These are phyloP conservation scores for Pocillopora verrucosa DNA, from an alignment of 64 coral and sea anemone genomes.

Conservation along the genomic window DNA sequence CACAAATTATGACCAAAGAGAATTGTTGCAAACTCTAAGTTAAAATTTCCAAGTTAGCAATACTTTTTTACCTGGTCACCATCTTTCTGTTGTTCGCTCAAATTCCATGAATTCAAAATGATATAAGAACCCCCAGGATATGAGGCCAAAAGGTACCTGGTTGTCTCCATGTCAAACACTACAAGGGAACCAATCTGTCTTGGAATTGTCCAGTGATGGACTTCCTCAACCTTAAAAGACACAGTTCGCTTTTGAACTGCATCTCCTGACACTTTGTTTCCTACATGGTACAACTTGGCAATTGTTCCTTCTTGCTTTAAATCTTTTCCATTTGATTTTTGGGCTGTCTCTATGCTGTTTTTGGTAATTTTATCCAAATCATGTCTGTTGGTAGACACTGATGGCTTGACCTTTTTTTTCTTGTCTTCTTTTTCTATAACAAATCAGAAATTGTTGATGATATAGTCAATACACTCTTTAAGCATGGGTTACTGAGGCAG, in stretches of 20 bases:
- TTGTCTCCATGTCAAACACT: constrained; percentile 27
- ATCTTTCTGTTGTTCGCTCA: constrained; percentile 10
- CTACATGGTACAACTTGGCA: not conserved
- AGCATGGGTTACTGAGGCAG: too few species aligned
- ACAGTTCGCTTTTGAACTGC: not conserved
- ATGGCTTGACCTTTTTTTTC: not conserved
- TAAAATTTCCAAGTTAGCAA: not conserved
- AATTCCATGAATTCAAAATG: constrained; percentile 34
- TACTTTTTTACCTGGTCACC: not conserved
- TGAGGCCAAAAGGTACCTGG: constrained; percentile 62
- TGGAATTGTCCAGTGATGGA: constrained; percentile 59
- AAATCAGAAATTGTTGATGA: not conserved
- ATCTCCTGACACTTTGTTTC: not conserved
- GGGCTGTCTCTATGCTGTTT: not conserved
- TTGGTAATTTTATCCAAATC: not conserved
- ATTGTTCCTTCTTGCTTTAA: constrained; percentile 3
- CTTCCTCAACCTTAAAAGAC: not conserved
- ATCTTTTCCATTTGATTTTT: constrained; percentile 1
- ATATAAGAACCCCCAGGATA: constrained; percentile 86
- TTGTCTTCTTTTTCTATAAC: not conserved
- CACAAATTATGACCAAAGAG: too few species aligned
- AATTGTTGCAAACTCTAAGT: not conserved
- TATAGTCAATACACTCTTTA: not conserved
- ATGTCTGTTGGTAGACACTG: not conserved
- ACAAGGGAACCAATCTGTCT: constrained; percentile 83